Evolutionary conservation across 1,140 invertebrate genomes (phyloP).

Genomic region (Tribolium castaneum): DNA sequence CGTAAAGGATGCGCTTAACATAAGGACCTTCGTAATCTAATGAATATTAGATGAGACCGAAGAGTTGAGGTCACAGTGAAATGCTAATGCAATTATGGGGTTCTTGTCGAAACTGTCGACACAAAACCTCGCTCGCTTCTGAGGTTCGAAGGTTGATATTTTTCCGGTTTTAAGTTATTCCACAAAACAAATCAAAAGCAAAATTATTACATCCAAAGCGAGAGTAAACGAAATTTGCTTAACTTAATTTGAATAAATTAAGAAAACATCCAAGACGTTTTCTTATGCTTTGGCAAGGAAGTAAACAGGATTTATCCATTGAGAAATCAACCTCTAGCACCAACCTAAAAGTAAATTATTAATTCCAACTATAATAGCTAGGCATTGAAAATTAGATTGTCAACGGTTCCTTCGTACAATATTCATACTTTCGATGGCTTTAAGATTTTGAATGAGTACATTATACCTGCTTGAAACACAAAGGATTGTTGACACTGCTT

Average conservation of each 20-base stretch:
- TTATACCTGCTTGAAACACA: slow-evolving; percentile 51
- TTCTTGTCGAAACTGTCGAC: slow-evolving; percentile 24
- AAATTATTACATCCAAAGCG: not conserved
- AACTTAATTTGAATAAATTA: not conserved
- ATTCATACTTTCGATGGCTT: slow-evolving; percentile 38
- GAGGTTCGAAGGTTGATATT: slow-evolving; percentile 3
- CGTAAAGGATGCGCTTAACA: slow-evolving; percentile 34
- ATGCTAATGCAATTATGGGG: slow-evolving; percentile 35
- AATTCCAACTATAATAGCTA: too few species aligned
- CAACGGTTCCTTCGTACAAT: not conserved
- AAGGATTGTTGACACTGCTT: slow-evolving; percentile 49
- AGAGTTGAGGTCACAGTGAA: slow-evolving; percentile 34
- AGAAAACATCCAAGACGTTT: too few species aligned
- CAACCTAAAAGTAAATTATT: too few species aligned
- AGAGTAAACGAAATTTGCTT: not conserved
- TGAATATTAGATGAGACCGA: slow-evolving; percentile 34
- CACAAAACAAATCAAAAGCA: not conserved
- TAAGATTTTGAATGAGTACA: slow-evolving; percentile 38
- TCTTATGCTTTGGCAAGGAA: too few species aligned
- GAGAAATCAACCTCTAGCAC: too few species aligned
- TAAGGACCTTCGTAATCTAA: slow-evolving; percentile 35
- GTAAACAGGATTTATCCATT: too few species aligned
- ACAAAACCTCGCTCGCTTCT: slow-evolving; percentile 6
- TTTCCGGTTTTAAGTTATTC: not conserved
- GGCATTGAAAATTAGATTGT: too few species aligned